Evolutionary conservation across 2,797 vertebrate species (phyloP).

Genomic region (Micropoecilia bifurca): DNA sequence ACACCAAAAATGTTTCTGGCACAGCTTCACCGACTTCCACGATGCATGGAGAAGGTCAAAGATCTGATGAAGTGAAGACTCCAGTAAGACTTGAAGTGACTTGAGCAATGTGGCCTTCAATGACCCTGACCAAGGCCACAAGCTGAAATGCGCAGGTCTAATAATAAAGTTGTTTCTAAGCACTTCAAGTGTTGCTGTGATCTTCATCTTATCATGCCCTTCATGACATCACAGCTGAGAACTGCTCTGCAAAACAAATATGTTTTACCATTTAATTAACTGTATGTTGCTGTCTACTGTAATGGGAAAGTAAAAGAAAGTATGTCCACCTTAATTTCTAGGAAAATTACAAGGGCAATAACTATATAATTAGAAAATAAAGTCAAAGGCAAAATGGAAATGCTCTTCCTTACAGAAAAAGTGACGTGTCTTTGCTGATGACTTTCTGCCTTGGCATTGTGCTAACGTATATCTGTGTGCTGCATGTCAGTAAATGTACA

Average conservation of each 20-base stretch:
- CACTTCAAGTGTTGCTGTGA: neutral
- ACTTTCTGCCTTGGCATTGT: neutral
- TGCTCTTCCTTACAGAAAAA: neutral
- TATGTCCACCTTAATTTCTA: neutral
- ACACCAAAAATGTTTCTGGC: conserved; percentile 5
- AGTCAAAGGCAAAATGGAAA: neutral
- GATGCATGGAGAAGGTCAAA: neutral
- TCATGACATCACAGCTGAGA: conserved; percentile 60
- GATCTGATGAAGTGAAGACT: neutral
- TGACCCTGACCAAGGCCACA: too few species aligned
- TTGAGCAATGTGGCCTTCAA: neutral
- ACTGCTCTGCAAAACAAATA: conserved; percentile 44
- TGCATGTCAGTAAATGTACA: neutral
- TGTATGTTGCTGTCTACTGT: neutral
- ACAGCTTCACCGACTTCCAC: neutral
- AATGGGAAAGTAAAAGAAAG: neutral
- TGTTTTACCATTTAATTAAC: neutral
- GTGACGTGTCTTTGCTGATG: neutral
- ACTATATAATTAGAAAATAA: neutral
- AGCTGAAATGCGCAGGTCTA: too few species aligned
- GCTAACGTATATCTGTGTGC: neutral
- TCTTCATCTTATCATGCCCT: conserved; percentile 32
- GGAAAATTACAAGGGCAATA: neutral
- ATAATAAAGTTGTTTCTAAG: neutral
- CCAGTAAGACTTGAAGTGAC: neutral